phyloP scores from a whole-genome alignment of 2,888 invertebrate species.

The Acanthosepion esculentum region DNA sequence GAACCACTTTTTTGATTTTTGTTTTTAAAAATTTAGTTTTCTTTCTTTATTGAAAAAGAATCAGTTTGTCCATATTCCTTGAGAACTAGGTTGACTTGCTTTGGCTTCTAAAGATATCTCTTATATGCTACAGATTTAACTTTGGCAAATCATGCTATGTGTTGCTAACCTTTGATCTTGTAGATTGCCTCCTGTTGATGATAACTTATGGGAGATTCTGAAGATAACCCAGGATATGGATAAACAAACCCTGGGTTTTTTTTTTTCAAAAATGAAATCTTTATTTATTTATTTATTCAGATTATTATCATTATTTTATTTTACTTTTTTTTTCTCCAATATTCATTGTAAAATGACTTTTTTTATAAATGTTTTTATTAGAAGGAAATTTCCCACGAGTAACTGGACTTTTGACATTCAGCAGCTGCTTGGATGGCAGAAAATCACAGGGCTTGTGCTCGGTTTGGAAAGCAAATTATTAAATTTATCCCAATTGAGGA shows the following conservation, averaged over 20 bases:
- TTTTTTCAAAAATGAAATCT: background rate
- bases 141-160: background rate
- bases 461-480: too few species aligned
- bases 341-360: background rate
- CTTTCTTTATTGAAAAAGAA: background rate
- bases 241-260: background rate
- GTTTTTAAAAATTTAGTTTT: background rate
- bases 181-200: background rate
- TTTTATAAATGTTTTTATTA: too few species aligned
- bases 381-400: too few species aligned
- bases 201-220: background rate
- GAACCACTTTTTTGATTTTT: too few species aligned
- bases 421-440: too few species aligned
- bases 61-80: background rate
- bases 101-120: background rate
- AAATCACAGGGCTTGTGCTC: too few species aligned
- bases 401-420: too few species aligned
- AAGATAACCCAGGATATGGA: background rate
- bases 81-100: background rate
- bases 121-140: background rate
- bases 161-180: background rate
- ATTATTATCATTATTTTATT: background rate
- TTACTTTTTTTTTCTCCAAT: background rate
- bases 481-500: too few species aligned
- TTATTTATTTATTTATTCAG: background rate